Conservation (phyloP, 1,140 invertebrate genomes). For the Drosophila serrata region DNA sequence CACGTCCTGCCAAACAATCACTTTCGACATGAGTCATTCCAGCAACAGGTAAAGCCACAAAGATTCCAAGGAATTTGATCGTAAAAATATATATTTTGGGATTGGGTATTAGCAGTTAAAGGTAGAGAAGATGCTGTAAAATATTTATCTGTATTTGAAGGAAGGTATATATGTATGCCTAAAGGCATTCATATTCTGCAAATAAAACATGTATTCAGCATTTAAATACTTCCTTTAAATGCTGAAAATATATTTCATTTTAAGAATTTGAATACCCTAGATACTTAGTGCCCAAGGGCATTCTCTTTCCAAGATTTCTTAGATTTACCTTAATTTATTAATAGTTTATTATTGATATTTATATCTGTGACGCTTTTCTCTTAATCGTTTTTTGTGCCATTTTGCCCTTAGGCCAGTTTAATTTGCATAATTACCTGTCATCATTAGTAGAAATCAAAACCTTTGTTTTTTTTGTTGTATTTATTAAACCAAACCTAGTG, state of each 20-base stretch:
- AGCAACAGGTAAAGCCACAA: slow-evolving; percentile 78
- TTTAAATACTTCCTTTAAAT: too few species aligned
- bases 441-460: slow-evolving; percentile 22
- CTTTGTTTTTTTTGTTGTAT: neutral
- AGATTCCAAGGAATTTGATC: slow-evolving; percentile 12
- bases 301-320: neutral
- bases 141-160: neutral
- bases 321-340: slow-evolving; percentile 4
- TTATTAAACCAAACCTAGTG: neutral
- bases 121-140: neutral
- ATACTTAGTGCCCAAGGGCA: too few species aligned
- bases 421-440: slow-evolving; percentile 28
- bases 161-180: too few species aligned
- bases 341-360: slow-evolving; percentile 6
- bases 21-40: slow-evolving; percentile 81
- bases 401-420: slow-evolving; percentile 10
- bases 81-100: neutral
- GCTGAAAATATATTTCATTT: too few species aligned
- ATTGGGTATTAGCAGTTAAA: neutral
- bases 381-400: neutral
- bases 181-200: neutral
- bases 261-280: too few species aligned
- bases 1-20: slow-evolving; percentile 84
- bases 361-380: neutral
- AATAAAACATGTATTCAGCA: too few species aligned